Percentiles rank a stretch among this genome's conserved stretches.
Conservation (phyloP, 2,797 vertebrate species). For the Hipposideros larvatus region DNA sequence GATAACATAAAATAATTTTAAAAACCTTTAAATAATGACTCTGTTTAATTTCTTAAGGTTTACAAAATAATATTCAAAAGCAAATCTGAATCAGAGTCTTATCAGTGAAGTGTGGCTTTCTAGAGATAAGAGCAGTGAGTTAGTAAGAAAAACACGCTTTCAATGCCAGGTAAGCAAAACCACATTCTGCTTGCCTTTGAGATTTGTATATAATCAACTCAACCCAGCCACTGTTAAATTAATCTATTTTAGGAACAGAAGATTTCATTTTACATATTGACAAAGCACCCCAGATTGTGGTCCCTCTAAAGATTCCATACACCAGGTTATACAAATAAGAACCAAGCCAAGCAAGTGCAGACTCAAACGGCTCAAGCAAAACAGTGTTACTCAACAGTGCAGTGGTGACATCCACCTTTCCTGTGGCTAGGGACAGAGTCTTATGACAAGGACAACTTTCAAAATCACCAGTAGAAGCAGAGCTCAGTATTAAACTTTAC, state of each 20-base stretch:
- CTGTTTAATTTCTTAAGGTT: neutral
- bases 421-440: neutral
- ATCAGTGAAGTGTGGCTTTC: neutral
- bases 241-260: neutral
- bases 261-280: neutral
- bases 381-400: neutral
- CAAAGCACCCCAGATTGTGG: neutral
- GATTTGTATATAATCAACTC: neutral
- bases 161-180: neutral
- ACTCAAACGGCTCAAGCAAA: neutral
- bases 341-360: neutral
- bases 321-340: neutral
- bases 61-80: neutral
- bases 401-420: neutral
- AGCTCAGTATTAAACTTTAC: neutral
- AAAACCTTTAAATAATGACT: neutral
- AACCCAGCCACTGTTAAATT: neutral
- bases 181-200: neutral
- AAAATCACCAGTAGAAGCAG: neutral
- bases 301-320: neutral
- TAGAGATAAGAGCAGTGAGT: neutral
- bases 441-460: neutral
- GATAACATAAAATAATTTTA: neutral
- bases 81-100: neutral
- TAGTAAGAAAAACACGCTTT: neutral